phyloP scores from a whole-genome alignment of 2,113 vertebrate genomes.

The Gambusia affinis region DNA sequence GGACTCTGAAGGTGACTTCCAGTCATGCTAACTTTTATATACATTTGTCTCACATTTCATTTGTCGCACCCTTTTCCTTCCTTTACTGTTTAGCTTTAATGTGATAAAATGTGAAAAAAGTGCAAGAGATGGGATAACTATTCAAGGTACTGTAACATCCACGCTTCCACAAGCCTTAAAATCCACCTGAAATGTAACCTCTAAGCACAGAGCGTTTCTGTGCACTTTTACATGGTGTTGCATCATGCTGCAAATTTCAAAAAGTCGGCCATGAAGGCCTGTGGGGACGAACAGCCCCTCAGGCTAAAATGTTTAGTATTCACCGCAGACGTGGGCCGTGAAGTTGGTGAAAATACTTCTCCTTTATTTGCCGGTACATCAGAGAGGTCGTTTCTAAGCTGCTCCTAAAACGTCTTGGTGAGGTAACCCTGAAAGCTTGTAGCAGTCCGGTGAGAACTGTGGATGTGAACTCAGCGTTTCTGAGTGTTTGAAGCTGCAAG shows the following conservation, averaged over 20 bases:
- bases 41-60: background rate
- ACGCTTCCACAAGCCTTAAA: background rate
- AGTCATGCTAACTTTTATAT: no score
- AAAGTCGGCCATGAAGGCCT: constrained; percentile 36
- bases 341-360: constrained; percentile 18
- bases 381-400: constrained; percentile 28
- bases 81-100: background rate
- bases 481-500: background rate
- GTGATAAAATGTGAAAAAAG: background rate
- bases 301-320: constrained; percentile 48
- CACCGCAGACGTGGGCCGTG: constrained; percentile 16
- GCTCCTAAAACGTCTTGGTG: constrained; percentile 1
- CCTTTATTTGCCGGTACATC: constrained; percentile 29
- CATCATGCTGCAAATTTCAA: constrained; percentile 46
- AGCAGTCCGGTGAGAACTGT: background rate
- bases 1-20: no score
- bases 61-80: background rate
- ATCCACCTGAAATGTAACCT: background rate
- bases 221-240: constrained; percentile 40
- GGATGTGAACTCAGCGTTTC: background rate
- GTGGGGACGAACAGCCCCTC: constrained; percentile 27
- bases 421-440: constrained; percentile 9
- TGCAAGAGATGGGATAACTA: background rate
- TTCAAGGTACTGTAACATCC: background rate
- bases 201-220: background rate